Conservation (phyloP, 2,797 vertebrate genomes). For the Buphagus erythrorhynchus region DNA sequence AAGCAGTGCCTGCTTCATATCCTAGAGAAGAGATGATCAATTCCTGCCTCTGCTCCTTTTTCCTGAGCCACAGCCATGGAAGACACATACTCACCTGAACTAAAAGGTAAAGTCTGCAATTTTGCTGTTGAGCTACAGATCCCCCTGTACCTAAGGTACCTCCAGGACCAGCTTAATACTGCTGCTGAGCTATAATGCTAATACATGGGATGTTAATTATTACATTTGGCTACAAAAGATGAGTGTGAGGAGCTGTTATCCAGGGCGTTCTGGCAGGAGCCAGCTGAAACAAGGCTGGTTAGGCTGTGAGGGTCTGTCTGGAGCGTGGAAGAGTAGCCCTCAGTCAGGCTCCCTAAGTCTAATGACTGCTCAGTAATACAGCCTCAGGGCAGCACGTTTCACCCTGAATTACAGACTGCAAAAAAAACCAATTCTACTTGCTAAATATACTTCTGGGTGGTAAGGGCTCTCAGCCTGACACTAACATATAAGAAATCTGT, state of each 20-base stretch:
- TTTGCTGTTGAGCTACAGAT: background rate
- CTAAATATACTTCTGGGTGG: background rate
- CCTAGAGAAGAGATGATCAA: background rate
- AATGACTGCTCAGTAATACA: background rate
- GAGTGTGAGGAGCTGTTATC: background rate
- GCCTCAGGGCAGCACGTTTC: fast-evolving
- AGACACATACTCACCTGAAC: background rate
- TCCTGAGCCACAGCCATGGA: background rate
- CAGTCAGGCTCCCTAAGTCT: background rate
- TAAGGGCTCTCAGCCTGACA: background rate
- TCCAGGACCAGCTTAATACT: background rate
- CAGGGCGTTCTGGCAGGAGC: background rate
- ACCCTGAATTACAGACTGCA: background rate
- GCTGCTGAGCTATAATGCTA: background rate
- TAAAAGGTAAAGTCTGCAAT: background rate
- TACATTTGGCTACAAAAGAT: background rate
- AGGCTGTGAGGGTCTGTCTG: background rate
- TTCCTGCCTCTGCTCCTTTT: background rate
- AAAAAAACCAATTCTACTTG: background rate
- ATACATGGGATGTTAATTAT: background rate
- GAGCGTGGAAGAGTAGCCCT: background rate
- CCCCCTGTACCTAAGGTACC: background rate
- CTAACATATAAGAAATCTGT: background rate
- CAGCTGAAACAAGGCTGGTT: background rate
- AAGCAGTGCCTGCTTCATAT: background rate